Percentiles rank a stretch among this genome's conserved stretches.
Conservation (phyloP, 2,888 invertebrate genomes). For the Auanema freiburgensis region DNA sequence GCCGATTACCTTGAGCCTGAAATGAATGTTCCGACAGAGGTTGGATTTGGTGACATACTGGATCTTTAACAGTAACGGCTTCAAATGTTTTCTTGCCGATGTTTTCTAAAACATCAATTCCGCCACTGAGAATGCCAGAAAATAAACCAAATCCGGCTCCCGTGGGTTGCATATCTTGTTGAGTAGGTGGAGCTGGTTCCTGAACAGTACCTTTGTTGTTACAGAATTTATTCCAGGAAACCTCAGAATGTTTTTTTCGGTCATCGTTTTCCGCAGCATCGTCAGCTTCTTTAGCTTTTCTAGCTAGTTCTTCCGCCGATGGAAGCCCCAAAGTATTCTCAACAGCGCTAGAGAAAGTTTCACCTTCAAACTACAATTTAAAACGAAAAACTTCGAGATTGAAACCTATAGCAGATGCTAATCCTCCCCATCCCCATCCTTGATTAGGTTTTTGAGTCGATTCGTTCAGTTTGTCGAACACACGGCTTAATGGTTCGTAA, state of each 20-base stretch:
- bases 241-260: background rate
- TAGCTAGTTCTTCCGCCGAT: constrained; percentile 78
- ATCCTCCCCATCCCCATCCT: constrained; percentile 21
- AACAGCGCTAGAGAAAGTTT: constrained; percentile 77
- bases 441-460: constrained; percentile 1
- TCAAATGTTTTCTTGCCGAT: constrained; percentile 94
- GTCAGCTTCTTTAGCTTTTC: background rate
- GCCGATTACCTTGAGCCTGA: constrained; percentile 21
- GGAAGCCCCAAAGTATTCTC: constrained; percentile 83
- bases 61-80: constrained; percentile 87
- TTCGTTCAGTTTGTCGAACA: background rate
- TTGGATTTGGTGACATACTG: too few species aligned
- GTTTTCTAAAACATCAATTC: constrained; percentile 80
- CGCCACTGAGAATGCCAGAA: constrained; percentile 63
- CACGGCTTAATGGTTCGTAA: background rate
- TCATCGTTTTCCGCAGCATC: background rate
- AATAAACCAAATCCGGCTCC: constrained; percentile 35
- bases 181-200: background rate
- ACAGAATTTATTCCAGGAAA: background rate
- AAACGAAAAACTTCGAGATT: background rate
- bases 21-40: too few species aligned
- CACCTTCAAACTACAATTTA: constrained; percentile 67
- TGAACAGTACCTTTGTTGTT: background rate
- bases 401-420: constrained; percentile 18
- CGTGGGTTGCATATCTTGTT: background rate